Conservation (phyloP, 1,140 invertebrate genomes). For the Drosophila gunungcola region DNA sequence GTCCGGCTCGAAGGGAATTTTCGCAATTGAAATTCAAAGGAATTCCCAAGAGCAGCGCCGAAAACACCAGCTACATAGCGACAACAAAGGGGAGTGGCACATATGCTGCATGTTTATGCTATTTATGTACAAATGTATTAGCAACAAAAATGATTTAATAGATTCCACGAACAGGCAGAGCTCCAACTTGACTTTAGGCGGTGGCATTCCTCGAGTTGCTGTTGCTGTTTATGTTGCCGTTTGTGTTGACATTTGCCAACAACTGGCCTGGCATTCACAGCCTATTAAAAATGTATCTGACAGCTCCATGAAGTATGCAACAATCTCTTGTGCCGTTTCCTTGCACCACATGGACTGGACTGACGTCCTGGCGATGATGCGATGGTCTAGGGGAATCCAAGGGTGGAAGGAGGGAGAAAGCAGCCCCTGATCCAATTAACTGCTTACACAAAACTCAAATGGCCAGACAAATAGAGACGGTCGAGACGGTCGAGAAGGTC, state of each 20-base stretch:
- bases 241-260: slow-evolving; percentile 61
- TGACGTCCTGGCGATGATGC: slow-evolving; percentile 2
- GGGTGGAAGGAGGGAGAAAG: neutral
- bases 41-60: slow-evolving; percentile 46
- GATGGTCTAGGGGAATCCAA: neutral
- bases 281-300: slow-evolving; percentile 75
- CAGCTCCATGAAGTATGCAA: slow-evolving; percentile 75
- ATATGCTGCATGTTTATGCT: slow-evolving; percentile 37
- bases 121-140: slow-evolving; percentile 65
- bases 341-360: neutral
- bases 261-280: slow-evolving; percentile 46
- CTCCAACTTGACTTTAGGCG: neutral
- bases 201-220: slow-evolving; percentile 14
- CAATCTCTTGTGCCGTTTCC: slow-evolving; percentile 36
- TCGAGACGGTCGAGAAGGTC: neutral
- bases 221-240: slow-evolving; percentile 3
- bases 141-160: slow-evolving; percentile 74
- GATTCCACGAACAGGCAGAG: slow-evolving; percentile 60
- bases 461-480: slow-evolving; percentile 64
- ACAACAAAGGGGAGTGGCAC: slow-evolving; percentile 16
- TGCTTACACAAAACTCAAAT: slow-evolving; percentile 83
- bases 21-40: slow-evolving; percentile 55
- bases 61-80: slow-evolving; percentile 4
- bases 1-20: slow-evolving; percentile 18
- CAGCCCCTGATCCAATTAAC: slow-evolving; percentile 80